A percentile compares a stretch with the other conserved stretches of the same genome.
Evolutionary conservation across 2,888 invertebrate genomes (phyloP).

Genomic region (Ariolimax columbianus): DNA sequence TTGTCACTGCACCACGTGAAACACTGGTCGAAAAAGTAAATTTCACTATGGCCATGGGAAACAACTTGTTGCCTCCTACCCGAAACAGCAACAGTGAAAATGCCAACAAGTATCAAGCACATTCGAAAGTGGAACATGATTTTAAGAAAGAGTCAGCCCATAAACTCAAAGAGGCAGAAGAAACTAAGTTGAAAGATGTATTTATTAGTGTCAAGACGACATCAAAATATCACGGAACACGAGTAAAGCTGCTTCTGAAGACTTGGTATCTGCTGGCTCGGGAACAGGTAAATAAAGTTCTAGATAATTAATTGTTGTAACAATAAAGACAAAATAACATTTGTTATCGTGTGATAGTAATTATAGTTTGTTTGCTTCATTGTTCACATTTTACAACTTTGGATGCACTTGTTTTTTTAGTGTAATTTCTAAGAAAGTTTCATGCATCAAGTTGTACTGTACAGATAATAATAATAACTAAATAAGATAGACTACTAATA

Average conservation of each 20-base stretch:
- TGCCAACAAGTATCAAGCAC: background rate
- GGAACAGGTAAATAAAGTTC: slow-evolving; percentile 87
- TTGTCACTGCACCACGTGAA: background rate
- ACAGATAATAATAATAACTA: too few relatives aligned
- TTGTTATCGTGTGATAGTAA: too few relatives aligned
- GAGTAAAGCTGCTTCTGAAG: slow-evolving; percentile 91
- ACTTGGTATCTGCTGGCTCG: slow-evolving; percentile 97
- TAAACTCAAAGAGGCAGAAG: background rate
- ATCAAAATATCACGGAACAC: slow-evolving; percentile 89
- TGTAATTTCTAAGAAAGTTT: too few relatives aligned
- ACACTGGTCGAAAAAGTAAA: background rate
- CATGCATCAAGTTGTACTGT: too few relatives aligned
- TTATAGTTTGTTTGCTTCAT: too few relatives aligned
- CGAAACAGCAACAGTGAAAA: background rate
- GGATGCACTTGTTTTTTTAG: too few relatives aligned
- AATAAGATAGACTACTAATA: too few relatives aligned
- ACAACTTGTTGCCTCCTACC: slow-evolving; percentile 18
- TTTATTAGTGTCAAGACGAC: slow-evolving; percentile 98
- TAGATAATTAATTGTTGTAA: too few relatives aligned
- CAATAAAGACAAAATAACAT: too few relatives aligned
- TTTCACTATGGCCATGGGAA: background rate
- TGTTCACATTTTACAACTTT: too few relatives aligned
- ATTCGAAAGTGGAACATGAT: too few relatives aligned
- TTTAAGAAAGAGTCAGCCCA: background rate
- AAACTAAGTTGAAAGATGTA: slow-evolving; percentile 83